phyloP scores from a whole-genome alignment of 2,888 invertebrate genomes.

The Girardia tigrina region DNA sequence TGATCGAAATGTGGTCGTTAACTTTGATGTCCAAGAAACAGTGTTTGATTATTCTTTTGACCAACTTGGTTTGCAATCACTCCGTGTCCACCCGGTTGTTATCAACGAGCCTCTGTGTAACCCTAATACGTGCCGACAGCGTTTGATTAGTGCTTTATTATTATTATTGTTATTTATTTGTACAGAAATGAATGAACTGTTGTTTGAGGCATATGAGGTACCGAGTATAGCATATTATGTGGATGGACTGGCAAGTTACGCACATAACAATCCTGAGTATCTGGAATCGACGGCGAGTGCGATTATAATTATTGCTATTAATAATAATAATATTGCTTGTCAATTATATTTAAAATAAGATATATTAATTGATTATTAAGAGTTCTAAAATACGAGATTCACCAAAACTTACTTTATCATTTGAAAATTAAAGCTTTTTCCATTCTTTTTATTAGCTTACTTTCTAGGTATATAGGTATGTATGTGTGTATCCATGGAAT shows the following conservation, averaged over 20 bases:
- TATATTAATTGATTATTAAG: too few species aligned
- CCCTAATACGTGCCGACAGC: slow-evolving; percentile 74
- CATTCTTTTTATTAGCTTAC: too few species aligned
- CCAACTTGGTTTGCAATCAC: slow-evolving; percentile 69
- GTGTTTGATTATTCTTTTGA: slow-evolving; percentile 77
- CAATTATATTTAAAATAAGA: too few species aligned
- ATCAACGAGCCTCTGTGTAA: slow-evolving; percentile 76
- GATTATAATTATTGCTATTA: too few species aligned
- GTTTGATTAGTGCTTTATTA: slow-evolving; percentile 54
- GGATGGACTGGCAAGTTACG: slow-evolving; percentile 57
- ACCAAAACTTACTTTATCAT: too few species aligned
- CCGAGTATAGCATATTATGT: slow-evolving; percentile 74
- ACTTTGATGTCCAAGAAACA: slow-evolving; percentile 71
- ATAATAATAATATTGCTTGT: too few species aligned
- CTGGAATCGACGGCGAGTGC: neutral
- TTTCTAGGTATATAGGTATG: too few species aligned
- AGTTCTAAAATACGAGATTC: too few species aligned
- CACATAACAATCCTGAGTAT: neutral
- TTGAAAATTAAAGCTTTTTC: too few species aligned
- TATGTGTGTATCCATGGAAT: too few species aligned
- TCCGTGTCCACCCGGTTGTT: slow-evolving; percentile 67
- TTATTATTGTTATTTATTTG: neutral
- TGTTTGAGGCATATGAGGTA: slow-evolving; percentile 79
- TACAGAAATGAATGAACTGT: slow-evolving; percentile 75
- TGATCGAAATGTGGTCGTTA: slow-evolving; percentile 79